These are phyloP conservation scores for Drosophila baimaii DNA, from an alignment of 1,140 invertebrate genomes.

Conservation along the genomic window DNA sequence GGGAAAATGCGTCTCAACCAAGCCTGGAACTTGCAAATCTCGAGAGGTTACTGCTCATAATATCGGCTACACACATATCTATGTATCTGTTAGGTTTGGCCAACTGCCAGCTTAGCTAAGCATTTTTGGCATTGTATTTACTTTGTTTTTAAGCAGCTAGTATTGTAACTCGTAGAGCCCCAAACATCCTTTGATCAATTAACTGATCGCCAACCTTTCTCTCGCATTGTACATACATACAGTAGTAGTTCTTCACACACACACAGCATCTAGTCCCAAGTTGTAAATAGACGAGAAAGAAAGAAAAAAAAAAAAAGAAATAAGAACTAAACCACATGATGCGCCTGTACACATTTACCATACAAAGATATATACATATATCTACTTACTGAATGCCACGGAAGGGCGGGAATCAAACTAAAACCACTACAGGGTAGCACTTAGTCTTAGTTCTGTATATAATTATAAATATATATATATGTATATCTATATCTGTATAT, in stretches of 20 bases:
- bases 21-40: neutral
- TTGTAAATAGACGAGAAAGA: slow-evolving; percentile 55
- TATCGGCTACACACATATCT: slow-evolving; percentile 11
- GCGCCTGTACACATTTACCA: slow-evolving; percentile 11
- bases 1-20: neutral
- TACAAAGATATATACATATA: slow-evolving; percentile 11
- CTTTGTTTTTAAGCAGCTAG: slow-evolving; percentile 63
- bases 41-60: slow-evolving; percentile 6
- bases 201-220: neutral
- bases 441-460: slow-evolving; percentile 22
- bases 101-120: slow-evolving; percentile 32
- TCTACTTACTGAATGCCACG: slow-evolving; percentile 18
- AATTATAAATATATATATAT: slow-evolving; percentile 25
- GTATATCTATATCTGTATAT: slow-evolving; percentile 31
- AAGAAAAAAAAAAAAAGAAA: neutral
- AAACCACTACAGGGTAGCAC: slow-evolving; percentile 39
- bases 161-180: slow-evolving; percentile 58
- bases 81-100: slow-evolving; percentile 10
- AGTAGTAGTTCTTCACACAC: slow-evolving; percentile 28
- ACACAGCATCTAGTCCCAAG: slow-evolving; percentile 71
- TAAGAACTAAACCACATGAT: slow-evolving; percentile 10
- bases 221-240: slow-evolving; percentile 53
- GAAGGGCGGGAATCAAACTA: slow-evolving; percentile 39
- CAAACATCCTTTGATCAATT: slow-evolving; percentile 6
- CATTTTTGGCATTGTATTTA: slow-evolving; percentile 72